Evolutionary conservation across 2,113 vertebrate species (phyloP).

Genomic region (Aramus guarauna): DNA sequence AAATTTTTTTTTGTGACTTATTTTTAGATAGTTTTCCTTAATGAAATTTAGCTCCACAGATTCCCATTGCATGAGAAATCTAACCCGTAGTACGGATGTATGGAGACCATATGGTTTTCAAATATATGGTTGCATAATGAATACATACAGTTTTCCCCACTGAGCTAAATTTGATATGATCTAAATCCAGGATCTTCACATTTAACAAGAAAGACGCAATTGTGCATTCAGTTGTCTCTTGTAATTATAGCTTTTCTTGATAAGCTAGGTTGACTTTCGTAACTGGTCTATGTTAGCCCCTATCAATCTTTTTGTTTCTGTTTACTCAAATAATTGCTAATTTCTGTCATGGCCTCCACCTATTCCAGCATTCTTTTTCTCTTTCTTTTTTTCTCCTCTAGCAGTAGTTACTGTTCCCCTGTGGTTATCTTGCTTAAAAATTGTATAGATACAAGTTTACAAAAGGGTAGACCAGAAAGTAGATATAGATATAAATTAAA

Average conservation of each 20-base stretch:
- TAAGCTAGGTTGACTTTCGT: not conserved
- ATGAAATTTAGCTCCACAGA: not conserved
- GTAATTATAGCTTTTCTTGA: not conserved
- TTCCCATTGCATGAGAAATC: not conserved
- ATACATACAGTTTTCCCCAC: not conserved
- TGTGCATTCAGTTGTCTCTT: not conserved
- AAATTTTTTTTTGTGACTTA: not conserved
- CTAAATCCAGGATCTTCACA: not conserved
- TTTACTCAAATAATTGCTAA: not conserved
- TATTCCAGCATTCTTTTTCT: not conserved
- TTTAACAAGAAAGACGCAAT: not conserved
- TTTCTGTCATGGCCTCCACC: not conserved
- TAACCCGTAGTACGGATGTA: not conserved
- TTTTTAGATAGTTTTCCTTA: not conserved
- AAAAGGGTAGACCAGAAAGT: not conserved
- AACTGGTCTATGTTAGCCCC: not conserved
- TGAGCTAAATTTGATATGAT: not conserved
- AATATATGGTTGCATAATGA: not conserved
- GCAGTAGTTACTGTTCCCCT: not conserved
- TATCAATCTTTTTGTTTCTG: not conserved
- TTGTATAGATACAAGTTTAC: not conserved
- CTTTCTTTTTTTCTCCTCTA: not conserved
- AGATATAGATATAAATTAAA: not conserved
- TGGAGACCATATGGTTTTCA: not conserved
- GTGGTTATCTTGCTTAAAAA: not conserved